Conservation (phyloP, 2,113 vertebrate genomes). For the Scolopax mira region DNA sequence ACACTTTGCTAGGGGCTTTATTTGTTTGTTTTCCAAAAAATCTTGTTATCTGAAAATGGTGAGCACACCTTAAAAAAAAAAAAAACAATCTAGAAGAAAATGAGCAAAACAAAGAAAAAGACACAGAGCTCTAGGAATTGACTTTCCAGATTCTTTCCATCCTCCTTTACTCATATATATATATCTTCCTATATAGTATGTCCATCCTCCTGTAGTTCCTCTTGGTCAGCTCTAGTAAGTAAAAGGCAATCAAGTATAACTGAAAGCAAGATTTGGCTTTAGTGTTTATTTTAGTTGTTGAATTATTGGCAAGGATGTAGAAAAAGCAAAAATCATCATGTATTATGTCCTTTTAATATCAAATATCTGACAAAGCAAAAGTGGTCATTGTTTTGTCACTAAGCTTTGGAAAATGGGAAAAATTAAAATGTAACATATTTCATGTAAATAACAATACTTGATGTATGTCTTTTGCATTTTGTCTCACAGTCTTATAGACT, state of each 20-base stretch:
- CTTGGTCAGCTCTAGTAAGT: neutral
- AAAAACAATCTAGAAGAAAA: neutral
- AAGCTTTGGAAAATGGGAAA: neutral
- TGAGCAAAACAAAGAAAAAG: neutral
- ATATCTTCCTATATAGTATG: neutral
- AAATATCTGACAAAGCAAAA: neutral
- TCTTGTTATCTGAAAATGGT: neutral
- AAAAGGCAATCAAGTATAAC: neutral
- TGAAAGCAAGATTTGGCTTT: neutral
- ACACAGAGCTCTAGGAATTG: neutral
- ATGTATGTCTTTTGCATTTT: neutral
- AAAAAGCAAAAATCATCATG: neutral
- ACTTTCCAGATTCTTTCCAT: neutral
- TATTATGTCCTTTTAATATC: neutral
- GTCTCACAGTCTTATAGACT: neutral
- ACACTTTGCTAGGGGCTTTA: neutral
- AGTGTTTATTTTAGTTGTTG: neutral
- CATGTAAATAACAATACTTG: neutral
- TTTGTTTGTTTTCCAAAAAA: conserved; percentile 1
- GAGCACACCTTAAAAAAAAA: neutral
- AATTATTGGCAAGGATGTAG: neutral
- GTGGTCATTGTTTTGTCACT: neutral
- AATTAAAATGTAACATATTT: neutral
- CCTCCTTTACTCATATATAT: neutral
- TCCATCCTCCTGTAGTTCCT: neutral